A percentile compares a stretch with the other conserved stretches of the same genome.
phyloP scores from a whole-genome alignment of 2,888 invertebrate species.

The Plebejus argus region DNA sequence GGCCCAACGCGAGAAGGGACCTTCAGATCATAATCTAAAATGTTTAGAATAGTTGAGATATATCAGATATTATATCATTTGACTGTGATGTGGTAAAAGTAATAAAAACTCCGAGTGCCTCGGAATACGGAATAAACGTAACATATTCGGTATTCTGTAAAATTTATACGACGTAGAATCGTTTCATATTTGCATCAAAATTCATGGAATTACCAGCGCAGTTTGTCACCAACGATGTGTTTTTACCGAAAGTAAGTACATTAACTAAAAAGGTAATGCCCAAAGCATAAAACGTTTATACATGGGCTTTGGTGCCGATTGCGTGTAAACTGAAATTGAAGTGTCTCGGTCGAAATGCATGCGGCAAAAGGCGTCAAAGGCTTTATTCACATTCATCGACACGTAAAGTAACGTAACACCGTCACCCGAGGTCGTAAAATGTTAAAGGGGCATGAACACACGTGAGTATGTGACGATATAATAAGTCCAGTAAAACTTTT shows the following conservation, averaged over 20 bases:
- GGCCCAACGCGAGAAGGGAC: no score
- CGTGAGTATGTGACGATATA: conserved; percentile 37
- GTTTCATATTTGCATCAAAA: not conserved
- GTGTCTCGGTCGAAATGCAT: conserved; percentile 63
- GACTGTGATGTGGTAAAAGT: not conserved
- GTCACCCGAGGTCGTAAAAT: conserved; percentile 48
- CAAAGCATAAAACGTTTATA: conserved; percentile 43
- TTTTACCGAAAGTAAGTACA: not conserved
- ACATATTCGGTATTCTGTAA: not conserved
- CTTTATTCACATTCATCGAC: conserved; percentile 69
- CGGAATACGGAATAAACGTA: not conserved
- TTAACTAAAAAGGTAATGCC: conserved; percentile 32
- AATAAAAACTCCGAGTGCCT: not conserved
- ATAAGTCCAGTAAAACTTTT: conserved; percentile 19
- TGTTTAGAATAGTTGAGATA: not conserved
- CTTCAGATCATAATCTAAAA: no score
- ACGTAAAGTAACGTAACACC: conserved; percentile 58
- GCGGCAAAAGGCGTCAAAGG: conserved; percentile 73
- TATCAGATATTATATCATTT: not conserved
- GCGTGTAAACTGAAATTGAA: conserved; percentile 67
- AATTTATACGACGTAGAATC: not conserved
- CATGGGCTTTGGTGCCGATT: conserved; percentile 47
- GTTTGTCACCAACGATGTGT: not conserved
- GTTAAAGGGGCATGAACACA: conserved; percentile 51
- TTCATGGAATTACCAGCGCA: not conserved